Base-by-base conservation (phyloP, 2,888 invertebrate genomes). In the Dromius quadrimaculatus region DNA sequence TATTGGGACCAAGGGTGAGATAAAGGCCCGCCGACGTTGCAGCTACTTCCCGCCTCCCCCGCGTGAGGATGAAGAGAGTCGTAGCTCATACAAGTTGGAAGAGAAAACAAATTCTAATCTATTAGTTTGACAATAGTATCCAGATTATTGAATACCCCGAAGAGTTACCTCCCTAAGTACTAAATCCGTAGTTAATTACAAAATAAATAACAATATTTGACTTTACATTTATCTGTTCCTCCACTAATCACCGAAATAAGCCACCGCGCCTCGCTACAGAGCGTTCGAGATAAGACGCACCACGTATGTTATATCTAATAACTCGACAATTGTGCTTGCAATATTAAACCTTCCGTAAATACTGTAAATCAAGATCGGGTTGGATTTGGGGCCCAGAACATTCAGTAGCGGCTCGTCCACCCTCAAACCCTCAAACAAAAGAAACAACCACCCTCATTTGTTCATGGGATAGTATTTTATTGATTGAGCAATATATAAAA, bases 1-100 rank as follows among this genome's bases (percentile, higher is more conserved):
- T 76, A 76, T 76, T 74, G 76, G 75, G 73, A 75, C 75, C 75
- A 69, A 71, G 76, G 76, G 76, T 76, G 75, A 75, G 75, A 76
- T 76, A 76, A 76, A 76, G 76, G 62, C 62, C 32, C 34, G 19
- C 11, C 34, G 19, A 17, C 34, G 22, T 23, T 9, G 62, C 28
- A 3, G 23, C 28, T 23, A 41, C 11, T n/a, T n/a, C 17, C 2
- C 47, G 20, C 47, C 47, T 1, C 47, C 38, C 9, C 38, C n/a
- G 13, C 38, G 38, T 3, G 38, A 9, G 4, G 8, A 3, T 5
- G 4, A 9, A 41, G 41, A 41, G 13, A 41, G 22, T 47, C 47
- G 47, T 47, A 47, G n/a, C 47, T 47, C 47, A 47, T 47, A 2
- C 6, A 47, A 13, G 41, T 17, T 11, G 15, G n/a, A n/a, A n/a